Percentiles rank a stretch among this genome's conserved stretches.
Evolutionary conservation across 2,113 vertebrate species (phyloP).

Genomic region (Sclerurus mexicanus): DNA sequence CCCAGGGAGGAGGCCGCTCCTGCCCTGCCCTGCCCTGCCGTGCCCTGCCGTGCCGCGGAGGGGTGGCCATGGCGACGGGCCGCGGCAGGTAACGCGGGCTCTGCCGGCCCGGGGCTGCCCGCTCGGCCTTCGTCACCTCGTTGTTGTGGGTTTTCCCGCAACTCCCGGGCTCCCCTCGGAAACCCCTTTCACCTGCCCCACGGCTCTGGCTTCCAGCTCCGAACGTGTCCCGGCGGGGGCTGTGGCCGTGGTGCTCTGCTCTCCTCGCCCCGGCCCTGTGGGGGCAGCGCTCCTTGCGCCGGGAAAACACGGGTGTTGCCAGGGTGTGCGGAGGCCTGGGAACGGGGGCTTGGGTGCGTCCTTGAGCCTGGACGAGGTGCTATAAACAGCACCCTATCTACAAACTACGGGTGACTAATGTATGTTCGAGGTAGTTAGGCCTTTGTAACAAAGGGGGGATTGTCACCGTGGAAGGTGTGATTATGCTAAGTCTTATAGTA

Average conservation of each 20-base stretch:
- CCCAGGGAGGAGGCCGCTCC: no score
- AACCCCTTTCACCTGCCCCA: background rate
- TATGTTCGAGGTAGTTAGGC: no score
- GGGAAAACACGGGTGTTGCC: background rate
- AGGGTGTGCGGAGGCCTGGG: accelerated
- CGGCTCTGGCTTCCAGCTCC: background rate
- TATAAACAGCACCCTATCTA: no score
- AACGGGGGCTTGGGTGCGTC: background rate
- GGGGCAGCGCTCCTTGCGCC: accelerated
- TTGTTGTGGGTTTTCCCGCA: no score
- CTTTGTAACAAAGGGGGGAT: background rate
- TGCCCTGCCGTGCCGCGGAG: background rate
- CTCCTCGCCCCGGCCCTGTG: accelerated
- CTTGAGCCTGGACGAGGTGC: background rate
- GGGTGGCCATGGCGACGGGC: conserved; percentile 46
- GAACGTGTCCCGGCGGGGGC: accelerated
- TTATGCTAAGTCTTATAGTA: background rate
- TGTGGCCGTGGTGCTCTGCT: accelerated
- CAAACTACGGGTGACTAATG: accelerated
- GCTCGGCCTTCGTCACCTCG: accelerated
- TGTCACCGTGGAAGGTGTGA: background rate
- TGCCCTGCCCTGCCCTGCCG: no score
- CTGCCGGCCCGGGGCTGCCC: background rate
- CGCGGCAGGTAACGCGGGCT: conserved; percentile 9
- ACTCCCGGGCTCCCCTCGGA: accelerated